Conservation (phyloP, 2,797 vertebrate species). For the Melanotaenia parkinsoni region DNA sequence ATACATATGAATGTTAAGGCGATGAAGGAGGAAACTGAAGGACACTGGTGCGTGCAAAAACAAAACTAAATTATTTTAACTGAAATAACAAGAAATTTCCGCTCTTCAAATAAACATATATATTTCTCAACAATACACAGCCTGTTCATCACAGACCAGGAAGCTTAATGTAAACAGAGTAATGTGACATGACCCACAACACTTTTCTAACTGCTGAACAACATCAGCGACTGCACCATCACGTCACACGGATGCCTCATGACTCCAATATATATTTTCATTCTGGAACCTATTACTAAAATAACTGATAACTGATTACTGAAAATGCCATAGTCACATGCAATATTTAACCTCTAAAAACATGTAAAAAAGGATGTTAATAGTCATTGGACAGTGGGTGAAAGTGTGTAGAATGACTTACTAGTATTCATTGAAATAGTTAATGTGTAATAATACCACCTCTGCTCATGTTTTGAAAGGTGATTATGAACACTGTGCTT, state of each 20-base stretch:
- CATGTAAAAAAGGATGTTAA: too few species aligned
- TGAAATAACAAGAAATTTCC: background rate
- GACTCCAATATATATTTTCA: background rate
- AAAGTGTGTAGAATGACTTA: too few species aligned
- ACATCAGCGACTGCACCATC: background rate
- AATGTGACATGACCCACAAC: conserved; percentile 28
- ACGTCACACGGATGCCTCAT: conserved; percentile 14
- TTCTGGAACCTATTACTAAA: background rate
- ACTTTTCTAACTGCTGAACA: background rate
- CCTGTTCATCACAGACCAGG: conserved; percentile 23
- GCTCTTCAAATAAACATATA: conserved; percentile 13
- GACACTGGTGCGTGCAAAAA: conserved; percentile 11
- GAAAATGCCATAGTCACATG: too few species aligned
- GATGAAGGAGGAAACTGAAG: conserved; percentile 21
- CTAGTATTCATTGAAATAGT: too few species aligned
- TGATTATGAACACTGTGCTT: too few species aligned
- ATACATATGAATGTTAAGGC: background rate
- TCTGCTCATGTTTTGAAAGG: too few species aligned
- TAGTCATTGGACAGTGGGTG: too few species aligned
- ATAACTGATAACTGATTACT: too few species aligned
- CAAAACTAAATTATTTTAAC: conserved; percentile 4
- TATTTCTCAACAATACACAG: conserved; percentile 5
- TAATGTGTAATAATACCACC: too few species aligned
- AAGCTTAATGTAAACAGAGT: conserved; percentile 43
- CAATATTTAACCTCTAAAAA: too few species aligned